These are phyloP conservation scores for Hipposideros larvatus DNA, from an alignment of 2,797 vertebrate genomes.

Conservation along the genomic window DNA sequence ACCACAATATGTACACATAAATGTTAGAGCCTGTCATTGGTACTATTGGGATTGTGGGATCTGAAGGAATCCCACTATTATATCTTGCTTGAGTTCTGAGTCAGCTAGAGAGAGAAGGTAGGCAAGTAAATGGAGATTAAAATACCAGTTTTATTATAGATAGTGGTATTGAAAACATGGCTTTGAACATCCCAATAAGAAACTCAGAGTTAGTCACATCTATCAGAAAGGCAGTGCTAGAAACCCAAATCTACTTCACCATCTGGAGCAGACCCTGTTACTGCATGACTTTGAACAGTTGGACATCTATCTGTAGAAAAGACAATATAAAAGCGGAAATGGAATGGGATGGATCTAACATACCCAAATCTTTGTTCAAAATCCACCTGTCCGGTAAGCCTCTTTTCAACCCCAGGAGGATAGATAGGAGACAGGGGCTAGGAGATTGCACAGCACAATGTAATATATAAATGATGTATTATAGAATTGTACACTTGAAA, in stretches of 20 bases:
- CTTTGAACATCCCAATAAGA: background rate
- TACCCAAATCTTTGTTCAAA: background rate
- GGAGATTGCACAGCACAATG: background rate
- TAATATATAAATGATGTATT: no score
- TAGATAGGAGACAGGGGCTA: background rate
- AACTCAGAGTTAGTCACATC: background rate
- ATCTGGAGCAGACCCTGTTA: fast-evolving
- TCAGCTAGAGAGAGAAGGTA: background rate
- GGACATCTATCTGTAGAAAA: background rate
- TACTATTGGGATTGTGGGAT: background rate
- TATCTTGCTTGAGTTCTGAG: background rate
- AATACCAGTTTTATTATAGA: background rate
- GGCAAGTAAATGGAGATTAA: background rate
- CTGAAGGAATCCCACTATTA: background rate
- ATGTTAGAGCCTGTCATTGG: background rate
- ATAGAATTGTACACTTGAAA: no score
- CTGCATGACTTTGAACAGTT: background rate
- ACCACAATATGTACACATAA: background rate
- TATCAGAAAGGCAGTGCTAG: background rate
- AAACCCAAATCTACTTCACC: background rate
- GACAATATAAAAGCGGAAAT: background rate
- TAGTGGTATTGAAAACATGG: background rate
- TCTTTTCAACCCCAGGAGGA: background rate
- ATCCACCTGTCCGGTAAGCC: background rate
- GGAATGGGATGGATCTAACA: background rate